phyloP scores from a whole-genome alignment of 2,888 invertebrate genomes.

The Danaus chrysippus region DNA sequence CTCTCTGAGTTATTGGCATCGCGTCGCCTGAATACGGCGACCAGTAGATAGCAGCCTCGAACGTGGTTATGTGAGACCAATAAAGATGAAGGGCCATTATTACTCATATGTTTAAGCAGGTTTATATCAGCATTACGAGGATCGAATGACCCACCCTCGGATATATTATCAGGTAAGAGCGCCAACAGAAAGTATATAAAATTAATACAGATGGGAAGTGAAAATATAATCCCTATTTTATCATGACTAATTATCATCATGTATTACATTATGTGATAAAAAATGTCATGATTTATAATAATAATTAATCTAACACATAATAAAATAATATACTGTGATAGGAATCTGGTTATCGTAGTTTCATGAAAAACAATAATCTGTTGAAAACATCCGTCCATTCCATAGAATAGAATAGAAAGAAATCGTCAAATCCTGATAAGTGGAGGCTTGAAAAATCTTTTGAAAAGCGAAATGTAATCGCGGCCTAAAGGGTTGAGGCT shows the following conservation, averaged over 20 bases:
- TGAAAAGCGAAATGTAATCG: slow-evolving; percentile 18
- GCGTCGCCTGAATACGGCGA: slow-evolving; percentile 17
- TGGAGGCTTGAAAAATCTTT: slow-evolving; percentile 1
- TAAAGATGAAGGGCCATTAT: slow-evolving; percentile 4
- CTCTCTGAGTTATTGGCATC: slow-evolving; percentile 33
- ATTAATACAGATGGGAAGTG: no score
- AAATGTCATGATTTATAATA: no score
- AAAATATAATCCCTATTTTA: no score
- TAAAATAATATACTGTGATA: no score
- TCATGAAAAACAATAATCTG: no score
- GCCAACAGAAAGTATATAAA: neutral
- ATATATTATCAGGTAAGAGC: neutral
- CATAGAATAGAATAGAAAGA: neutral
- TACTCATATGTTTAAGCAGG: neutral
- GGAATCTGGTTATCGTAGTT: no score
- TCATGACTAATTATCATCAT: no score
- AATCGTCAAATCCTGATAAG: neutral
- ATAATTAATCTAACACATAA: no score
- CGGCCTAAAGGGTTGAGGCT: slow-evolving; percentile 14
- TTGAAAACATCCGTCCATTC: no score
- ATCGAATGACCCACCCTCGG: neutral
- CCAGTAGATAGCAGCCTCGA: neutral
- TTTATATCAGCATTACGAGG: neutral
- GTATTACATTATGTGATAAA: no score
- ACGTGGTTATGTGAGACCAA: neutral